phyloP scores from a whole-genome alignment of 2,113 vertebrate genomes.

The Elephantulus edwardii region DNA sequence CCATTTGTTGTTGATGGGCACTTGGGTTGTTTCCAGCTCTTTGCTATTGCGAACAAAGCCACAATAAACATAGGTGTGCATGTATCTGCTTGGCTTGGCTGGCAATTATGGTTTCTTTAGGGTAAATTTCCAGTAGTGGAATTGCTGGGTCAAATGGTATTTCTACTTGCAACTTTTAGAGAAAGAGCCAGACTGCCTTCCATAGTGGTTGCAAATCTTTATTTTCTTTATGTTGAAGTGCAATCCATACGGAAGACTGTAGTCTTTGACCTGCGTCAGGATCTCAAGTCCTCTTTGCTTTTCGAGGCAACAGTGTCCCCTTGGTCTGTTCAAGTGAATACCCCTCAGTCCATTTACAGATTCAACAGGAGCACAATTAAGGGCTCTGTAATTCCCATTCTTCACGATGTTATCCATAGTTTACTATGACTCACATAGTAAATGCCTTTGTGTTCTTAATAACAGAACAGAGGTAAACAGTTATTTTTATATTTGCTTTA shows the following conservation, averaged over 20 bases:
- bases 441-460: neutral
- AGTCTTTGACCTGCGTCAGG: neutral
- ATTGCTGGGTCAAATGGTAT: no score
- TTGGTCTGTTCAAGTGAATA: neutral
- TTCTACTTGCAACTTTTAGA: no score
- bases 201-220: no score
- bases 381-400: neutral
- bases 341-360: neutral
- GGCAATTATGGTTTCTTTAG: no score
- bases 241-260: neutral
- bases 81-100: no score
- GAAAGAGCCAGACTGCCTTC: no score
- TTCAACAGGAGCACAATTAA: neutral
- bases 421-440: neutral
- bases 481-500: neutral
- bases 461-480: neutral
- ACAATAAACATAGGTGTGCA: no score
- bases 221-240: neutral
- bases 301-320: neutral
- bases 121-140: no score
- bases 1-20: no score
- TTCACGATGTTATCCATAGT: neutral
- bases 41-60: no score
- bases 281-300: neutral
- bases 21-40: no score